Base-by-base conservation (phyloP, 2,797 vertebrate genomes). In the Characodon lateralis region DNA sequence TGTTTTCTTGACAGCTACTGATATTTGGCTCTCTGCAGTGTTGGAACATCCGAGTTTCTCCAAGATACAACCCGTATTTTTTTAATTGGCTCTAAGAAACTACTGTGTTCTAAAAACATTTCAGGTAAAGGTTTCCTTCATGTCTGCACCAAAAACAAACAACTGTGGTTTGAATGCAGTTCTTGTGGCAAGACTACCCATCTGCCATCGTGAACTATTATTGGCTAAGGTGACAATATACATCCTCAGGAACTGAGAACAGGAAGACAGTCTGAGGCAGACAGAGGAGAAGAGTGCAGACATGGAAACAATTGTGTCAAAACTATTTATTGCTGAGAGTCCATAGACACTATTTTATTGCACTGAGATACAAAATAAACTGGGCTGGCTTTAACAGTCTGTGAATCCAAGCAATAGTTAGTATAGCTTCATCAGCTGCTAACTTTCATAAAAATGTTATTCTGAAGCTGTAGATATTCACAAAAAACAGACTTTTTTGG, bases 201-300 rank as follows among this genome's bases (percentile, higher is more conserved):
- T 55, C 41, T 68, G 10, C 65, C 39, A 43, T 68, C 43, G 39
- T 68, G 65, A 43, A 41, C 65, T n/a, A 24, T 59, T 43, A 83
- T 74, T 28, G 26, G 69, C 31, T 69, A 74, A 75, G 80, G 48
- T 20, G 48, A 73, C 8, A 39, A 51, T 28, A 58, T 28, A 74
- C 68, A 85, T 87, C 83, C 86, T 83, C 43, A 56, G 71, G 69
- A 78, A 74, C 56, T 59, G 55, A 31, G 9, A n/a, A 28, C 74
- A 85, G 87, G 86, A 88, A 90, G 71, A 39, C 10, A 4, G 58
- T 66, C 39, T 35, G 18, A 20, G 31, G 18, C 41, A 51, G 78
- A 68, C 20, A 22, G 39, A 2, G 65, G 39, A 12, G 39, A n/a
- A 13, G 65, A 43, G 10, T 10, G 18, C 39, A 43, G 39, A 43